These are phyloP conservation scores for Lepisosteus osseus DNA, from an alignment of 2,113 vertebrate species.

Conservation along the genomic window DNA sequence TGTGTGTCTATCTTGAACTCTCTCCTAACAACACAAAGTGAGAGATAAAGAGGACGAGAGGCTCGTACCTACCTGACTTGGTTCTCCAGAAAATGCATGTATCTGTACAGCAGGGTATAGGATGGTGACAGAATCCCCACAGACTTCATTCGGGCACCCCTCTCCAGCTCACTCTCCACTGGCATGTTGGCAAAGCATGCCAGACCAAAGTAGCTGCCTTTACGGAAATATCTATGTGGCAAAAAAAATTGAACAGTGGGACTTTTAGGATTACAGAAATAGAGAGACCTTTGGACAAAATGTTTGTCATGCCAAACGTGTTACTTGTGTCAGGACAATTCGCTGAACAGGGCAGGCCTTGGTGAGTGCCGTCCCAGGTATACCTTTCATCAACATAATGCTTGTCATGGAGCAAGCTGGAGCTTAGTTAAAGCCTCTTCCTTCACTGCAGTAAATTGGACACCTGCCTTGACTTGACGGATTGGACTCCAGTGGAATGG, in stretches of 20 bases:
- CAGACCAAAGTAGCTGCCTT: slow-evolving; percentile 90
- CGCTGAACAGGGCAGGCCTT: too few species aligned
- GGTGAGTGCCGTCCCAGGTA: too few species aligned
- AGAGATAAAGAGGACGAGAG: not conserved
- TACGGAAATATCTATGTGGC: slow-evolving; percentile 86
- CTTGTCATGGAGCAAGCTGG: too few species aligned
- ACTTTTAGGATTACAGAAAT: not conserved
- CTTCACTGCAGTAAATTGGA: too few species aligned
- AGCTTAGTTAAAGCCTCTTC: too few species aligned
- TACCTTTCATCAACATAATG: too few species aligned
- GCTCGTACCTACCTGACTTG: slow-evolving; percentile 83
- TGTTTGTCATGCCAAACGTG: too few species aligned
- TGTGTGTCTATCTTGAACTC: too few species aligned
- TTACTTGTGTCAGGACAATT: too few species aligned
- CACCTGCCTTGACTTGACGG: too few species aligned
- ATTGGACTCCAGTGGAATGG: too few species aligned
- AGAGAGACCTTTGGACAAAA: not conserved
- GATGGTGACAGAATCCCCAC: slow-evolving; percentile 94
- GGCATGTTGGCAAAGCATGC: slow-evolving; percentile 98
- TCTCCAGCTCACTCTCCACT: slow-evolving; percentile 90
- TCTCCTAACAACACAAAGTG: not conserved
- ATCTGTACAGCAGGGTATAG: slow-evolving; percentile 91
- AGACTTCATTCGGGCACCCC: slow-evolving; percentile 95
- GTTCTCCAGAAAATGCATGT: slow-evolving; percentile 98
- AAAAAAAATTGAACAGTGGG: slow-evolving; percentile 12